Evolutionary conservation across 2,797 vertebrate species (phyloP).

Genomic region (Huso huso): DNA sequence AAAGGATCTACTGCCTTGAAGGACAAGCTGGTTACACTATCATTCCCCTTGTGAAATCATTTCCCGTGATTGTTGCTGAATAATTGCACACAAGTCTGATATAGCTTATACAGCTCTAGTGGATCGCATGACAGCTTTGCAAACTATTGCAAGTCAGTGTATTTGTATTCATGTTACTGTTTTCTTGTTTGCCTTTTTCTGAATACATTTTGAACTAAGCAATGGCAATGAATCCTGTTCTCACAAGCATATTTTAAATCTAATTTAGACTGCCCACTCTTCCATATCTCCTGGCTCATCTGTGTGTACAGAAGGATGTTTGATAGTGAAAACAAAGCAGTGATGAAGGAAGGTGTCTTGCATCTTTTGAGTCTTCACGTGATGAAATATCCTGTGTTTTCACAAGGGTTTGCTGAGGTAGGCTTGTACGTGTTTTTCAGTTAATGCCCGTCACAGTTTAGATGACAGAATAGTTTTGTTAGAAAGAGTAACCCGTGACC

Average conservation of each 20-base stretch:
- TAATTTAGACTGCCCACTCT: constrained; percentile 48
- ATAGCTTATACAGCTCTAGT: too few relatives aligned
- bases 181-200: neutral
- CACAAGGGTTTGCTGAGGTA: constrained; percentile 74
- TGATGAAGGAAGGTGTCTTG: constrained; percentile 77
- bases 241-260: neutral
- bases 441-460: too few relatives aligned
- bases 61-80: too few relatives aligned
- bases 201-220: neutral
- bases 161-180: neutral
- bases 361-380: constrained; percentile 79
- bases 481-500: neutral
- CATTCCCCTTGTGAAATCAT: too few relatives aligned
- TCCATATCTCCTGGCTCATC: constrained; percentile 83
- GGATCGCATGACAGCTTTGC: too few relatives aligned
- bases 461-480: too few relatives aligned
- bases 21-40: too few relatives aligned
- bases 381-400: constrained; percentile 53
- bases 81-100: too few relatives aligned
- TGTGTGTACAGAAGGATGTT: constrained; percentile 93
- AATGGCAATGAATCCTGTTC: neutral
- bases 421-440: neutral
- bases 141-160: too few relatives aligned
- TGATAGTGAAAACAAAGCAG: constrained; percentile 86
- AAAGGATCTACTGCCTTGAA: too few relatives aligned